These are phyloP conservation scores for Drosophila stalkeri DNA, from an alignment of 2,888 invertebrate genomes.

Conservation along the genomic window DNA sequence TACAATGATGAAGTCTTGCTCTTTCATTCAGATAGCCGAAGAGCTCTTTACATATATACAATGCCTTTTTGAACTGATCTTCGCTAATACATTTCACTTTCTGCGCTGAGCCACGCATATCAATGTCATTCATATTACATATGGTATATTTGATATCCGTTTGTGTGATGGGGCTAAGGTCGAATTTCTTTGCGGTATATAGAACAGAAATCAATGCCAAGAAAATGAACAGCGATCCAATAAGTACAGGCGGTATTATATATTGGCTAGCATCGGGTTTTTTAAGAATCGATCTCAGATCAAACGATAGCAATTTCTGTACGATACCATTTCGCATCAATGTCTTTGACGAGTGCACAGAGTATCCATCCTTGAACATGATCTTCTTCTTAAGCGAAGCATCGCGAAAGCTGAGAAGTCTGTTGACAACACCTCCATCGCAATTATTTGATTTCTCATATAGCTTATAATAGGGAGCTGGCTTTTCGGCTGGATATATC, in stretches of 20 bases:
- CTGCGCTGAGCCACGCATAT: conserved; percentile 49
- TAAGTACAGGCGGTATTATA: conserved; percentile 88
- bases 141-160: conserved; percentile 87
- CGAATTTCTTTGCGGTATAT: conserved; percentile 87
- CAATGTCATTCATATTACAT: conserved; percentile 83
- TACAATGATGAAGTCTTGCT: conserved; percentile 84
- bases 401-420: conserved; percentile 76
- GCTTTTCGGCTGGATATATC: conserved; percentile 50
- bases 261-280: conserved; percentile 78
- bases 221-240: conserved; percentile 88
- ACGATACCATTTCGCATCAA: conserved; percentile 43
- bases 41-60: conserved; percentile 88
- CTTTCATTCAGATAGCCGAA: conserved; percentile 88
- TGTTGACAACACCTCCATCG: conserved; percentile 71
- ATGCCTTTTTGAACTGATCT: conserved; percentile 88
- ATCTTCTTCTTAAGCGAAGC: conserved; percentile 68
- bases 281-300: conserved; percentile 53
- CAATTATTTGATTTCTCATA: conserved; percentile 52
- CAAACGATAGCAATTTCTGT: conserved; percentile 49
- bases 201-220: conserved; percentile 89
- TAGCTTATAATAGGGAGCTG: conserved; percentile 46
- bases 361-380: conserved; percentile 44
- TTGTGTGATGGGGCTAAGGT: conserved; percentile 79
- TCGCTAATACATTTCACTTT: conserved; percentile 88
- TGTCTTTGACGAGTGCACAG: conserved; percentile 42